phyloP scores from a whole-genome alignment of 2,888 invertebrate genomes.

The Apotomis capreana region DNA sequence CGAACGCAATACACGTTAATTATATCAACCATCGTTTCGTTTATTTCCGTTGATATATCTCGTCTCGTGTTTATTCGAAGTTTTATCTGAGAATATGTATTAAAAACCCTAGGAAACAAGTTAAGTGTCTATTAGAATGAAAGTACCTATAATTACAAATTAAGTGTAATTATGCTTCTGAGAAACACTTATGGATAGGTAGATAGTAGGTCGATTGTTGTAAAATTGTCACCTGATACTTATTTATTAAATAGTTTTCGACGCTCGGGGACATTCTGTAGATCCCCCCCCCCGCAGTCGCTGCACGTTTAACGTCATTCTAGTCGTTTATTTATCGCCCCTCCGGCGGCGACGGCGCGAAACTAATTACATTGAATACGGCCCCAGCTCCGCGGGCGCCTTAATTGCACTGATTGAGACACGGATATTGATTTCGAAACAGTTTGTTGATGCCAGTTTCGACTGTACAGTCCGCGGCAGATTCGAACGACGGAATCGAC shows the following conservation, averaged over 20 bases:
- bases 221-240: not conserved
- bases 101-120: not conserved
- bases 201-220: not conserved
- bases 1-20: constrained; percentile 55
- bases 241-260: constrained; percentile 3
- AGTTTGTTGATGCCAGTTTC: constrained; percentile 60
- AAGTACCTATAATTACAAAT: too few relatives aligned
- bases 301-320: constrained; percentile 59
- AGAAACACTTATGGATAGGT: not conserved
- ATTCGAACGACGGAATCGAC: constrained; percentile 3
- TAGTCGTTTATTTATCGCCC: constrained; percentile 67
- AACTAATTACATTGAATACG: constrained; percentile 77
- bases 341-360: constrained; percentile 64
- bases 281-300: constrained; percentile 43
- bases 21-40: constrained; percentile 45
- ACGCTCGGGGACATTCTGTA: constrained; percentile 32
- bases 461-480: constrained; percentile 24
- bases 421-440: constrained; percentile 81
- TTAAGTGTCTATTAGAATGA: too few relatives aligned
- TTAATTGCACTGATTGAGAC: constrained; percentile 82
- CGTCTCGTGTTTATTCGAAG: constrained; percentile 21
- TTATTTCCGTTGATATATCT: constrained; percentile 30
- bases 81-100: constrained; percentile 12
- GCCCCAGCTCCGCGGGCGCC: constrained; percentile 65
- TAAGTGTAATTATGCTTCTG: too few relatives aligned